Percentiles rank a stretch among this genome's conserved stretches.
Evolutionary conservation across 2,797 vertebrate genomes (phyloP).

Genomic region (Xerus rutilus): DNA sequence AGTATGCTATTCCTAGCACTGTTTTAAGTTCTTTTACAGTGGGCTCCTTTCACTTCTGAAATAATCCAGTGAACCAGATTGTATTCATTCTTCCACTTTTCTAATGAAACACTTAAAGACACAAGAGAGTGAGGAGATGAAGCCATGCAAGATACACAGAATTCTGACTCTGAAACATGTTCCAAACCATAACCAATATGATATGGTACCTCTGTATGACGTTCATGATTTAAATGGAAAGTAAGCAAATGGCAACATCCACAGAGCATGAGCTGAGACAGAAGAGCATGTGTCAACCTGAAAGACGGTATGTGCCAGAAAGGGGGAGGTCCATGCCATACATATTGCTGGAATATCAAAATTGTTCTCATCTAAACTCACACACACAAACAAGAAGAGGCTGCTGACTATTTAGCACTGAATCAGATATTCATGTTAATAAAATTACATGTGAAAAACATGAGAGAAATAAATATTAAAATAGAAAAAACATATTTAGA

Average conservation of each 20-base stretch:
- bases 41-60: background rate
- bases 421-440: background rate
- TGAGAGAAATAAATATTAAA: background rate
- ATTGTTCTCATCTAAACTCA: background rate
- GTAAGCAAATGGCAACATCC: background rate
- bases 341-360: background rate
- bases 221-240: slow-evolving; percentile 8
- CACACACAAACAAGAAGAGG: background rate
- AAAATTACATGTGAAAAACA: background rate
- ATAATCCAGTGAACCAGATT: background rate
- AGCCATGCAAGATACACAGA: background rate
- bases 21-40: background rate
- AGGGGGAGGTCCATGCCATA: background rate
- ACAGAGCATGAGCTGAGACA: background rate
- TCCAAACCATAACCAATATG: background rate
- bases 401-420: background rate
- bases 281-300: background rate
- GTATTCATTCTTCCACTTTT: background rate
- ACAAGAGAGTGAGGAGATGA: background rate
- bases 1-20: background rate
- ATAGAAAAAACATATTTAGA: slow-evolving; percentile 37
- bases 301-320: background rate
- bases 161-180: background rate
- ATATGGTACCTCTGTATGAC: background rate
- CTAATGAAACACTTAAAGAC: background rate